Conservation (phyloP, 2,888 invertebrate genomes). For the Sarcophaga variegata region DNA sequence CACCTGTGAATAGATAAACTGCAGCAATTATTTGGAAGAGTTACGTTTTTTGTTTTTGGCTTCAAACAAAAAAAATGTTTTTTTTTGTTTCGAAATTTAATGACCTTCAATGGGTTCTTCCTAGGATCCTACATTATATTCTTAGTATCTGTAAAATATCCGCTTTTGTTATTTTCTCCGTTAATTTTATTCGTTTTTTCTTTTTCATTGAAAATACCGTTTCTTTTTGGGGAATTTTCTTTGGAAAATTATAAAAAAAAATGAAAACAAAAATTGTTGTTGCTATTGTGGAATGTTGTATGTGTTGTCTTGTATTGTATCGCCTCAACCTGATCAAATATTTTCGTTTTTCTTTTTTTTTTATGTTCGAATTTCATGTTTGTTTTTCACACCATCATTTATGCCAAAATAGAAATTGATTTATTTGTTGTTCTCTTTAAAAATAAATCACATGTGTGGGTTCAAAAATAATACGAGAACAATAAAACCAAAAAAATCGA, state of each 20-base stretch:
- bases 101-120: slow-evolving; percentile 35
- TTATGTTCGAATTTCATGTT: slow-evolving; percentile 18
- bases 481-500: not conserved
- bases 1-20: slow-evolving; percentile 55
- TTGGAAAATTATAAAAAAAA: not conserved
- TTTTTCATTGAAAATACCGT: slow-evolving; percentile 7
- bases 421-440: slow-evolving; percentile 27
- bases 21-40: slow-evolving; percentile 23
- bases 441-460: slow-evolving; percentile 54
- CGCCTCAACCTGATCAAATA: slow-evolving; percentile 48
- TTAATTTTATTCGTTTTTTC: not conserved
- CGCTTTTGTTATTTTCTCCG: slow-evolving; percentile 29
- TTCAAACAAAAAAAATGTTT: not conserved
- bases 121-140: not conserved
- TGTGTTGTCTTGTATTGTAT: too few species aligned
- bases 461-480: slow-evolving; percentile 20
- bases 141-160: slow-evolving; percentile 25
- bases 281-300: not conserved
- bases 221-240: not conserved
- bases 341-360: slow-evolving; percentile 16
- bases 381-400: slow-evolving; percentile 55
- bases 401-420: slow-evolving; percentile 40
- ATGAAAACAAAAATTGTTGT: not conserved
- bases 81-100: not conserved
- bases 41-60: not conserved